A percentile compares a stretch with the other conserved stretches of the same genome.
Evolutionary conservation across 2,113 vertebrate species (phyloP).

Genomic region (Myrmecobius fasciatus): DNA sequence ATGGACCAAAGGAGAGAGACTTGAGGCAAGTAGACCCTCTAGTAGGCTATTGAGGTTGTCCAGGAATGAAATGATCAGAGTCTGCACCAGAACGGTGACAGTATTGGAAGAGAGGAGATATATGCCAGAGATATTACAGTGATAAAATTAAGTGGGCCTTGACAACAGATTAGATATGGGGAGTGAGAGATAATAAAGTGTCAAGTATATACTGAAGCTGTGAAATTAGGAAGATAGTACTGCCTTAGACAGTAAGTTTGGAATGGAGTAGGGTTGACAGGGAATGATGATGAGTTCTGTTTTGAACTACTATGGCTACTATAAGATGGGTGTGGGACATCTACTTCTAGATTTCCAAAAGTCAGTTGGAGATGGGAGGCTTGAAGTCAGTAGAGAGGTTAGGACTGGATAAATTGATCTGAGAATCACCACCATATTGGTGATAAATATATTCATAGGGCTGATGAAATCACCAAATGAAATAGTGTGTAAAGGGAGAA

Average conservation of each 20-base stretch:
- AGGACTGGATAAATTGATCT: background rate
- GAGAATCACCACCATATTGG: background rate
- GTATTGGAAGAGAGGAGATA: background rate
- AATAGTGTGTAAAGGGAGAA: background rate
- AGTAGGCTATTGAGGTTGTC: background rate
- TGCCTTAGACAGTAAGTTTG: background rate
- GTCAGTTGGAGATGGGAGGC: background rate
- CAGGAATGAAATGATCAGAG: background rate
- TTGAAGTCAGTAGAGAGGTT: background rate
- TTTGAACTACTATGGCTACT: background rate
- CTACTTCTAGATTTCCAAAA: background rate
- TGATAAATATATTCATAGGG: background rate
- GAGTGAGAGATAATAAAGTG: too few species aligned
- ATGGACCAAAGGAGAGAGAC: too few species aligned
- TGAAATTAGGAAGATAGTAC: too few species aligned
- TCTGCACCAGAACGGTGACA: background rate
- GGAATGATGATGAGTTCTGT: background rate
- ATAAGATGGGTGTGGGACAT: background rate
- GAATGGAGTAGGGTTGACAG: background rate
- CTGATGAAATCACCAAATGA: background rate
- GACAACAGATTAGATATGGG: too few species aligned
- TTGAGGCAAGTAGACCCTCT: background rate
- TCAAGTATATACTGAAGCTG: too few species aligned
- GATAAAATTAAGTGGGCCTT: background rate
- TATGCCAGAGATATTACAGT: background rate